Evolutionary conservation across 2,797 vertebrate species (phyloP).

Genomic region (Thaleichthys pacificus): DNA sequence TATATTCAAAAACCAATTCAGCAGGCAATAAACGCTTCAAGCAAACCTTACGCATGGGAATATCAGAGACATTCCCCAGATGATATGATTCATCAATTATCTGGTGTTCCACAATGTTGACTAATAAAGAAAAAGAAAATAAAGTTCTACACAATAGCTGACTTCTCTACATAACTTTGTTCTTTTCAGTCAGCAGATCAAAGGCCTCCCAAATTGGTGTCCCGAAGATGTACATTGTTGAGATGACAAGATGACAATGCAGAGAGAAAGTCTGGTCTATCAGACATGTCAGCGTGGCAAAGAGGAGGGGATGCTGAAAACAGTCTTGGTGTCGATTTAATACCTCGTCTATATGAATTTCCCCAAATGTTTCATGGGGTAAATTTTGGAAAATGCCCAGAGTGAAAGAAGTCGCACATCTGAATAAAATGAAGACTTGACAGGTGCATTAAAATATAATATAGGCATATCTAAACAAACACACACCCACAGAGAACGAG

Average conservation of each 20-base stretch:
- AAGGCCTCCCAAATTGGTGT: slow-evolving; percentile 82
- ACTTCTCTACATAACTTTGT: slow-evolving; percentile 82
- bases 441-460: slow-evolving; percentile 27
- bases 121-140: slow-evolving; percentile 46
- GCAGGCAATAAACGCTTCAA: background rate
- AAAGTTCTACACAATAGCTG: slow-evolving; percentile 63
- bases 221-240: slow-evolving; percentile 87
- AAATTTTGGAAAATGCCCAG: slow-evolving; percentile 29
- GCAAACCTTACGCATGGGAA: slow-evolving; percentile 11
- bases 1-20: background rate
- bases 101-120: slow-evolving; percentile 50
- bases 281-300: slow-evolving; percentile 84
- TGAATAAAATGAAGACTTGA: slow-evolving; percentile 14
- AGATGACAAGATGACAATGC: slow-evolving; percentile 84
- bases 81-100: slow-evolving; percentile 57
- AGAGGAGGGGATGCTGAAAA: slow-evolving; percentile 67
- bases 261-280: slow-evolving; percentile 83
- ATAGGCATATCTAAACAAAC: background rate
- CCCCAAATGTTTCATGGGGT: slow-evolving; percentile 21
- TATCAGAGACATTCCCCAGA: slow-evolving; percentile 27
- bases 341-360: slow-evolving; percentile 63
- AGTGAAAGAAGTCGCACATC: slow-evolving; percentile 29
- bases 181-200: slow-evolving; percentile 91
- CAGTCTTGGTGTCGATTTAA: slow-evolving; percentile 67
- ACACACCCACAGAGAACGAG: background rate